These are phyloP conservation scores for Limenitis camilla DNA, from an alignment of 2,888 invertebrate species.

Conservation along the genomic window DNA sequence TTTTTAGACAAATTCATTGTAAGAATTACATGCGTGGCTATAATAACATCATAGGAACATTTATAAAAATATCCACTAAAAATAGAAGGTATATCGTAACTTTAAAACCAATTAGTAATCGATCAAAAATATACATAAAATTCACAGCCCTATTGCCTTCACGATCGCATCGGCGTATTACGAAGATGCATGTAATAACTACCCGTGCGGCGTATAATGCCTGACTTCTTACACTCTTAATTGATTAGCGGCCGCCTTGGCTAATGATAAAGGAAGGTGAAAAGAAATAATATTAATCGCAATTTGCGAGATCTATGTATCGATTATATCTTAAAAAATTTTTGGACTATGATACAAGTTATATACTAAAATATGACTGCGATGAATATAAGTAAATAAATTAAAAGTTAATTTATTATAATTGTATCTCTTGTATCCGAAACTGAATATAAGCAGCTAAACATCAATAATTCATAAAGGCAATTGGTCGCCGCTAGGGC, in stretches of 20 bases:
- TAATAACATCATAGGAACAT: slow-evolving; percentile 1
- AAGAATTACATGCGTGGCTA: slow-evolving; percentile 40
- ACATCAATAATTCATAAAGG: slow-evolving; percentile 64
- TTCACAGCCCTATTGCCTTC: slow-evolving; percentile 71
- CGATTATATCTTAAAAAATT: slow-evolving; percentile 32
- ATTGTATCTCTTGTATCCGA: slow-evolving; percentile 53
- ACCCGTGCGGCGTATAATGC: slow-evolving; percentile 70
- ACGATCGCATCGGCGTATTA: slow-evolving; percentile 71
- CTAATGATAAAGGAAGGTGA: slow-evolving; percentile 75
- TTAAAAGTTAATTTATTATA: slow-evolving; percentile 40
- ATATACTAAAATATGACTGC: not conserved
- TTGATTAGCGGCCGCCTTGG: slow-evolving; percentile 74
- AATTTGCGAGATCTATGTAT: slow-evolving; percentile 59
- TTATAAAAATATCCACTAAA: not conserved
- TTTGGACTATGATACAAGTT: slow-evolving; percentile 14
- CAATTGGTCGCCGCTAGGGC: slow-evolving; percentile 42
- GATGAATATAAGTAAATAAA: slow-evolving; percentile 36
- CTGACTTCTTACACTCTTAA: slow-evolving; percentile 75
- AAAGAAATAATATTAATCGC: slow-evolving; percentile 70
- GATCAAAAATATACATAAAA: slow-evolving; percentile 64
- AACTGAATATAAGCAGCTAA: slow-evolving; percentile 49
- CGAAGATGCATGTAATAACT: slow-evolving; percentile 69
- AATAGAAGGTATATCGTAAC: slow-evolving; percentile 8
- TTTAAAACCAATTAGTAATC: slow-evolving; percentile 51
- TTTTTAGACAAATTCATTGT: slow-evolving; percentile 62